These are phyloP conservation scores for Lophochroa leadbeateri DNA, from an alignment of 2,113 vertebrate genomes.

Conservation along the genomic window DNA sequence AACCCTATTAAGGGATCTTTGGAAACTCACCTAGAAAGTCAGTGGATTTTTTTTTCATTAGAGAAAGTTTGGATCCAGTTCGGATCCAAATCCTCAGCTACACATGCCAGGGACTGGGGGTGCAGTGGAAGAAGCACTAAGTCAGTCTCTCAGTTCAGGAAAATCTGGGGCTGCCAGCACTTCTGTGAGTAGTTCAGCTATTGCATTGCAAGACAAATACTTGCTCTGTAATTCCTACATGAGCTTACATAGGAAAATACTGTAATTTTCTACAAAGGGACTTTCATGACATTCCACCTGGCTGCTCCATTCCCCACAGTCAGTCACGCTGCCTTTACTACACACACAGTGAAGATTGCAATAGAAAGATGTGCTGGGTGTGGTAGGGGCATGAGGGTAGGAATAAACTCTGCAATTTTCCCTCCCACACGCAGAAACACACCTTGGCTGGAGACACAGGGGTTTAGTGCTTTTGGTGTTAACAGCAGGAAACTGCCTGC, in stretches of 20 bases:
- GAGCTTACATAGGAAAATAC: not conserved
- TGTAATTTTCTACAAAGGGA: not conserved
- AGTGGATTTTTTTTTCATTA: not conserved
- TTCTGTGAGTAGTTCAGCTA: not conserved
- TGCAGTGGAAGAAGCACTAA: not conserved
- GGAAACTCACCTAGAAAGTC: not conserved
- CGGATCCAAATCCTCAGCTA: not conserved
- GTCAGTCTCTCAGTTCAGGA: not conserved
- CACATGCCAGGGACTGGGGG: accelerated
- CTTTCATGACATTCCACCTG: not conserved
- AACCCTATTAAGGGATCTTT: not conserved
- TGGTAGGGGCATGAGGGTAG: not conserved
- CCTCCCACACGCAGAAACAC: not conserved
- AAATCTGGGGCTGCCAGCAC: not conserved
- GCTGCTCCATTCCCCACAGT: not conserved
- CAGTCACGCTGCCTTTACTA: not conserved
- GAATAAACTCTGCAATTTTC: not conserved
- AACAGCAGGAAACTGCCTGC: not conserved
- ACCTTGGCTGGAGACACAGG: not conserved
- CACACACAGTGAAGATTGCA: not conserved
- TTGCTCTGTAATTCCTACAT: not conserved
- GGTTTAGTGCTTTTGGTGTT: not conserved
- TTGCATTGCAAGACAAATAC: not conserved
- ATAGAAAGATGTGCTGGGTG: not conserved
- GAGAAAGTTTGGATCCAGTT: not conserved